Base-by-base conservation (phyloP, 2,888 invertebrate species). In the Chymomyza caudatula region DNA sequence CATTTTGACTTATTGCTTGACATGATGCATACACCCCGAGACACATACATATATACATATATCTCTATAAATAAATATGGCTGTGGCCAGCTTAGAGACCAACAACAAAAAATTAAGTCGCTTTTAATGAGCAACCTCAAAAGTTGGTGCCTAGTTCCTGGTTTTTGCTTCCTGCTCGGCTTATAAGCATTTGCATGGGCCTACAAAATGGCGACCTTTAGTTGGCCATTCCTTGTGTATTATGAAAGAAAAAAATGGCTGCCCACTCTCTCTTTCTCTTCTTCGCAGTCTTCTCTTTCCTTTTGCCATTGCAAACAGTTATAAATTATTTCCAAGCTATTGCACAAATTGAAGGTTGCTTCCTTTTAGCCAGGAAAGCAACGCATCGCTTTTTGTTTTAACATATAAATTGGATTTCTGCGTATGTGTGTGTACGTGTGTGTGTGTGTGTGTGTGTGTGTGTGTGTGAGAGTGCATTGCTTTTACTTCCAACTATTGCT, bases 291-390 rank as follows among this genome's bases (percentile, higher is more conserved):
- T 1, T 4, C 17, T n/a, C 3, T 37, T 4, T 11, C 29, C 29
- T 37, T 37, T 37, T 37, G 71, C 65, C 65, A 69, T 71, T 79
- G 83, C 64, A 85, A 74, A 83, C 76, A 78, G 81, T 83, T 81
- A 83, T 85, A 81, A 81, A 85, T 81, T 85, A 81, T 83, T 85
- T 81, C 86, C 84, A 76, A 67, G 76, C 81, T 76, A 83, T 80
- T 81, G 81, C 66, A 67, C 84, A 83, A 85, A 78, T 78, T 71
- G 81, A 83, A 85, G 81, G 81, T 70, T 58, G 51, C 5, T 15
- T 85, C 64, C 78, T 76, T 67, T 80, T 68, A 74, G 70, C 65
- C 60, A 37, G 29, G 8, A 37, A 37, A 37, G 25, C 25, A 29
- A 37, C 29, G 29, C 29, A 20, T 23, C 52, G 69, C 72, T 74